phyloP scores from a whole-genome alignment of 2,113 vertebrate genomes.

The Litocranius walleri region DNA sequence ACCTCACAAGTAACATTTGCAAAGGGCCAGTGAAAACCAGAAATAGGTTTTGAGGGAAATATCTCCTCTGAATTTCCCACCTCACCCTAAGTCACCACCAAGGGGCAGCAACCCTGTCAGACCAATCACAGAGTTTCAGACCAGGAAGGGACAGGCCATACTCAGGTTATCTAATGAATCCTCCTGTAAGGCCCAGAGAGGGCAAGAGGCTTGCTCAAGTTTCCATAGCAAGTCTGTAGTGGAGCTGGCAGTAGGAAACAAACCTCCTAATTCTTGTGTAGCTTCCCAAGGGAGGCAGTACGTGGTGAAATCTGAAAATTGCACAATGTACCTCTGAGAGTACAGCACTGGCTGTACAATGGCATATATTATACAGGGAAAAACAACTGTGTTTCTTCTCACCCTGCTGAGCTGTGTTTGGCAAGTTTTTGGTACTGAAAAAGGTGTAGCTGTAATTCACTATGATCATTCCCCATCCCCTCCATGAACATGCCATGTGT shows the following conservation, averaged over 20 bases:
- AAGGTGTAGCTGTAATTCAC: constrained; percentile 48
- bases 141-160: not conserved
- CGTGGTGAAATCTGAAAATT: constrained; percentile 33
- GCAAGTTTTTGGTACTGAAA: constrained; percentile 33
- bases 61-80: not conserved
- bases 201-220: not conserved
- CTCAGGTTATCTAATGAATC: not conserved
- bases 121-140: not conserved
- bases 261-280: not conserved
- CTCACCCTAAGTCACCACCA: not conserved
- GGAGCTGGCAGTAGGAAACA: not conserved
- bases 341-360: constrained; percentile 56
- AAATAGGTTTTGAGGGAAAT: not conserved
- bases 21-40: not conserved
- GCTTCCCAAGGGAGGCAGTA: constrained; percentile 7
- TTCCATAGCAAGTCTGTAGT: not conserved
- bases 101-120: not conserved
- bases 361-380: constrained; percentile 54
- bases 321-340: constrained; percentile 38
- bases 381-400: constrained; percentile 41
- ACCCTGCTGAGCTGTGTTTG: constrained; percentile 34
- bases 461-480: not conserved
- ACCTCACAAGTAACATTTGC: not conserved
- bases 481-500: constrained; percentile 45
- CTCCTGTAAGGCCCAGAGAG: not conserved